phyloP scores from a whole-genome alignment of 23 tunicate genomes.

The Halocynthia roretzi region DNA sequence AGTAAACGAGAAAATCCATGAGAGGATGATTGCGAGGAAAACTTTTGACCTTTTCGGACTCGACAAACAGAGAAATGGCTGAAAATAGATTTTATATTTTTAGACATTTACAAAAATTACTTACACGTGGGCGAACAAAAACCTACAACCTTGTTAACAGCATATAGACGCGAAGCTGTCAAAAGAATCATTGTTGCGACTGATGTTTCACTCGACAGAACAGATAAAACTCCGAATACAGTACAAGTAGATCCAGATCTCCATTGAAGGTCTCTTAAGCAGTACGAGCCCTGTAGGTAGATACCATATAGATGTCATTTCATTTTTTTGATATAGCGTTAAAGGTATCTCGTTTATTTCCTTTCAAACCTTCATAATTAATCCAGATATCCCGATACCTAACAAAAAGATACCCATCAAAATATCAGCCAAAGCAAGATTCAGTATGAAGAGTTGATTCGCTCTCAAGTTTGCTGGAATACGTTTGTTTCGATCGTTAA shows the following conservation, averaged over 20 bases:
- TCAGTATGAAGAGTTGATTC: conserved; percentile 8
- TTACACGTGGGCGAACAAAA: too few relatives aligned
- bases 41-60: conserved; percentile 23
- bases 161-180: conserved; percentile 11
- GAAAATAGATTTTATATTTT: not conserved
- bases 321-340: not conserved
- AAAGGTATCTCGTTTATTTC: not conserved
- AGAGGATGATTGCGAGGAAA: conserved; percentile 10
- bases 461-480: conserved; percentile 22
- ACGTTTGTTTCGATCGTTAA: not conserved
- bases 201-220: conserved; percentile 27
- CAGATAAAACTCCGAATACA: conserved; percentile 22
- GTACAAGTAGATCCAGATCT: conserved; percentile 13
- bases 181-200: conserved; percentile 27
- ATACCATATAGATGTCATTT: not conserved
- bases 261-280: conserved; percentile 20
- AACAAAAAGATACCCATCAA: conserved; percentile 15
- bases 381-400: not conserved
- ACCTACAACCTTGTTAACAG: conserved; percentile 4
- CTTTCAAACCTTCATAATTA: not conserved
- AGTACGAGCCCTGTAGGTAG: conserved; percentile 9
- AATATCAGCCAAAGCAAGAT: conserved; percentile 18
- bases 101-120: too few relatives aligned
- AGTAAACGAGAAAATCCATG: conserved; percentile 48
- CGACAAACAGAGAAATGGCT: conserved; percentile 60